phyloP scores from a whole-genome alignment of 2,888 invertebrate genomes.

The Hydroisotoma schaefferi region DNA sequence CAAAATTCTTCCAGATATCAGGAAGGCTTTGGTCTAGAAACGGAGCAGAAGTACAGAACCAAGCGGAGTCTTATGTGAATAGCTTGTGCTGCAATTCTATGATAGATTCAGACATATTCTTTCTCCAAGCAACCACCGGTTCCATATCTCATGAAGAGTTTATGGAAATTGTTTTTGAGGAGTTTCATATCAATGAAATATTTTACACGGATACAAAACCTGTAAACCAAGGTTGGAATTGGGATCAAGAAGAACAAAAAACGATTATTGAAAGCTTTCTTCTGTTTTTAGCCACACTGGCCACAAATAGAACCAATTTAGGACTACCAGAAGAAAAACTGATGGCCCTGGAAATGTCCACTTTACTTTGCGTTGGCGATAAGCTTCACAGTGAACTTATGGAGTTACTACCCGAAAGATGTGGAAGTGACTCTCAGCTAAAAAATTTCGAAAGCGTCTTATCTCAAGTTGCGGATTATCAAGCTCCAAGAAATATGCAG shows the following conservation, averaged over 20 bases:
- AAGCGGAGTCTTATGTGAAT: constrained; percentile 97
- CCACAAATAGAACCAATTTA: constrained; percentile 80
- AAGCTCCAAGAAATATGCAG: constrained; percentile 73
- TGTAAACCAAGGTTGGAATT: background rate
- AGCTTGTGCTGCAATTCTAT: constrained; percentile 97
- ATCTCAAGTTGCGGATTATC: constrained; percentile 75
- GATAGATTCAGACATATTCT: constrained; percentile 94
- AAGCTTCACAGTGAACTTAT: constrained; percentile 92
- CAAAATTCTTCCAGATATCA: constrained; percentile 89
- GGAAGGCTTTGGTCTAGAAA: constrained; percentile 94
- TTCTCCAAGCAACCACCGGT: constrained; percentile 68
- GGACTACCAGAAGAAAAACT: constrained; percentile 64
- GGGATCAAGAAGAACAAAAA: constrained; percentile 76
- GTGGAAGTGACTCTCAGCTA: constrained; percentile 70
- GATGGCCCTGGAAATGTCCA: constrained; percentile 85
- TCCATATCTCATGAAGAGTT: constrained; percentile 6
- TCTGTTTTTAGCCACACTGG: constrained; percentile 81
- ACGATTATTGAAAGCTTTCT: constrained; percentile 88
- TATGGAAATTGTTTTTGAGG: constrained; percentile 24
- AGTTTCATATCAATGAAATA: constrained; percentile 26
- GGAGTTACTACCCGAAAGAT: constrained; percentile 92
- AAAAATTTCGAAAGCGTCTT: constrained; percentile 78
- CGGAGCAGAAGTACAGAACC: constrained; percentile 93
- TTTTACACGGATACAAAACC: background rate
- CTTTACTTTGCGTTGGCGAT: constrained; percentile 85